Evolutionary conservation across 2,888 invertebrate species (phyloP), one percentile per base, ranked within the genome.

Genomic region (Leptinotarsa peninsularis): DNA sequence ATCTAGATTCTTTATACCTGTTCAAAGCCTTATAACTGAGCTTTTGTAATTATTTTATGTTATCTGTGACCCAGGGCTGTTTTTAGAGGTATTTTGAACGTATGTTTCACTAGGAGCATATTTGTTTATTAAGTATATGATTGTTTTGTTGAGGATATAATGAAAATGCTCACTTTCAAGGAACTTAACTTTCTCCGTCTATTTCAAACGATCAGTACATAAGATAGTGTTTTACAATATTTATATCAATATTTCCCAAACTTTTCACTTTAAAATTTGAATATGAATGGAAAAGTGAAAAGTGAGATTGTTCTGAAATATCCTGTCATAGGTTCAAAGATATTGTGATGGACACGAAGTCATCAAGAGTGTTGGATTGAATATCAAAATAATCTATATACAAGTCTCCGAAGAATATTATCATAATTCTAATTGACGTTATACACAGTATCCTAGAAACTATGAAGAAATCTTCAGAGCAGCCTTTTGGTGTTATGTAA

Each of bases 201-300:
- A 54, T 54, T 54, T 54, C 67, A 67, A 67, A 67, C 10, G 49
- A 21, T 4, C 67, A 67, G 49, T 21, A 49, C 14, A 67, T 67
- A 17, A 33, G 14, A 66, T 15, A 66, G n/a, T 66, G 49, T 33
- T 33, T 33, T 4, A 33, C 66, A 3, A 33, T 14, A 18, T 33
- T 4, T 49, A 33, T 43, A 33, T 66, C 67, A n/a, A 49, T 13
- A 15, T 21, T 14, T 14, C 49, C 67, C 23, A 5, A 54, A n/a
- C 17, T 13, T 4, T 50, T 17, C 50, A 66, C 43, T 17, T 33
- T 49, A 15, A 66, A 49, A 23, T 67, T 67, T 49, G 50, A 7
- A 23, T 18, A 49, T 17, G 49, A 18, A 13, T 21, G 13, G 49
- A 67, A 50, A 27, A 49, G 43, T 15, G 17, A 49, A 33, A 43